These are phyloP conservation scores for Orycteropus afer DNA, from an alignment of 2,113 vertebrate species.

Conservation along the genomic window DNA sequence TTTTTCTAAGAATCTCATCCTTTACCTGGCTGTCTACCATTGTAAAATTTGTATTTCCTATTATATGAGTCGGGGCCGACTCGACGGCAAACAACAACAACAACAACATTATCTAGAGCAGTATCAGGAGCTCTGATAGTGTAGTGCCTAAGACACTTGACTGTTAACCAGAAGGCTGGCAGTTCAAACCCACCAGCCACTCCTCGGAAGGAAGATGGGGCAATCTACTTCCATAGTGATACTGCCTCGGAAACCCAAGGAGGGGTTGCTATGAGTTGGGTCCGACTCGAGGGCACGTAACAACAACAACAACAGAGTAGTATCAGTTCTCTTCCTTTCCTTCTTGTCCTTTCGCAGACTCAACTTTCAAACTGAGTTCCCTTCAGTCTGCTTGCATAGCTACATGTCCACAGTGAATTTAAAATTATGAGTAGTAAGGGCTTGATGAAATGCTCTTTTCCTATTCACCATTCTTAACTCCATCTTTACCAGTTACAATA, in stretches of 20 bases:
- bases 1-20: background rate
- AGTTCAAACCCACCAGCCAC: too few relatives aligned
- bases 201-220: too few relatives aligned
- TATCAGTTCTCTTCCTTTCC: background rate
- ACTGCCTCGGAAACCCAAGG: too few relatives aligned
- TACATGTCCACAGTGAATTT: background rate
- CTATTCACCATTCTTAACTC: background rate
- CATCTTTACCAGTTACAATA: slow-evolving; percentile 13
- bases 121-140: too few relatives aligned
- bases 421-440: background rate
- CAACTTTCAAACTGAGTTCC: background rate
- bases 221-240: too few relatives aligned
- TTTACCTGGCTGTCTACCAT: background rate
- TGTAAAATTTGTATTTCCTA: background rate
- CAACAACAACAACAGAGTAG: too few relatives aligned
- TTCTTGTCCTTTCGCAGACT: background rate
- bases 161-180: too few relatives aligned
- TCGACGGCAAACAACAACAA: too few relatives aligned
- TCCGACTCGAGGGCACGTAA: too few relatives aligned
- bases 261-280: too few relatives aligned
- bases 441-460: slow-evolving; percentile 8
- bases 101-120: background rate
- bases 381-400: background rate
- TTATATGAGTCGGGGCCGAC: too few relatives aligned
- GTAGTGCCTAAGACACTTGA: too few relatives aligned